Conservation (phyloP, 2,888 invertebrate genomes). For the Hyles lineata region DNA sequence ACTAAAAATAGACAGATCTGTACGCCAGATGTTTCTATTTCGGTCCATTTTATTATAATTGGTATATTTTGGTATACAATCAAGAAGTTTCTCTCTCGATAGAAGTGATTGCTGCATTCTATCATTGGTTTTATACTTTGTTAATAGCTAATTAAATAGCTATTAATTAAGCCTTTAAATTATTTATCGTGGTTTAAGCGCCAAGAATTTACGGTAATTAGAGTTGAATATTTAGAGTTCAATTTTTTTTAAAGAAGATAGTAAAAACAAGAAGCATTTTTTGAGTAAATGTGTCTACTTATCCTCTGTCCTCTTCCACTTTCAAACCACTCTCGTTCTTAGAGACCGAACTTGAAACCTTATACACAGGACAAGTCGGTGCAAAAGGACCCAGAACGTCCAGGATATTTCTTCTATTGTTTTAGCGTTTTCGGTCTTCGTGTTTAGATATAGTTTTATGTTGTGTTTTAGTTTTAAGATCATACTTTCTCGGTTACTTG, state of each 20-base stretch:
- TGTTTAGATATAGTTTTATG: slow-evolving; percentile 55
- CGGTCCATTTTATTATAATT: slow-evolving; percentile 52
- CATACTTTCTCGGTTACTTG: slow-evolving; percentile 46
- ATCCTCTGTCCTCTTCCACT: slow-evolving; percentile 48
- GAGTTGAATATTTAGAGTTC: too few species aligned
- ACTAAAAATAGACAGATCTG: slow-evolving; percentile 62
- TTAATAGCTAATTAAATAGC: too few species aligned
- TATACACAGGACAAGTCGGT: slow-evolving; percentile 77
- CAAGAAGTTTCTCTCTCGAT: slow-evolving; percentile 55
- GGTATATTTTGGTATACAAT: slow-evolving; percentile 61
- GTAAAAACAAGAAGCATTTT: slow-evolving; percentile 25
- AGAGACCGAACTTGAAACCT: slow-evolving; percentile 76
- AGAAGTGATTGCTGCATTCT: slow-evolving; percentile 42
- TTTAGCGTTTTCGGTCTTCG: slow-evolving; percentile 47
- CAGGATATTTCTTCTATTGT: slow-evolving; percentile 56
- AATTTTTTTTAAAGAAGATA: not conserved
- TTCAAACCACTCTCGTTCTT: slow-evolving; percentile 53
- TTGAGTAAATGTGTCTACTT: slow-evolving; percentile 58
- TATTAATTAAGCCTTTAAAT: not conserved
- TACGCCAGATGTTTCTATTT: slow-evolving; percentile 65
- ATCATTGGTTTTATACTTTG: slow-evolving; percentile 10
- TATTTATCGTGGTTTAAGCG: too few species aligned
- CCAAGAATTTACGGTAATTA: too few species aligned
- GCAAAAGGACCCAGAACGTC: slow-evolving; percentile 63
- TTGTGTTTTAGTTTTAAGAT: slow-evolving; percentile 48